Conservation (phyloP, 2,113 vertebrate species). For the Syngnathoides biaculeatus region DNA sequence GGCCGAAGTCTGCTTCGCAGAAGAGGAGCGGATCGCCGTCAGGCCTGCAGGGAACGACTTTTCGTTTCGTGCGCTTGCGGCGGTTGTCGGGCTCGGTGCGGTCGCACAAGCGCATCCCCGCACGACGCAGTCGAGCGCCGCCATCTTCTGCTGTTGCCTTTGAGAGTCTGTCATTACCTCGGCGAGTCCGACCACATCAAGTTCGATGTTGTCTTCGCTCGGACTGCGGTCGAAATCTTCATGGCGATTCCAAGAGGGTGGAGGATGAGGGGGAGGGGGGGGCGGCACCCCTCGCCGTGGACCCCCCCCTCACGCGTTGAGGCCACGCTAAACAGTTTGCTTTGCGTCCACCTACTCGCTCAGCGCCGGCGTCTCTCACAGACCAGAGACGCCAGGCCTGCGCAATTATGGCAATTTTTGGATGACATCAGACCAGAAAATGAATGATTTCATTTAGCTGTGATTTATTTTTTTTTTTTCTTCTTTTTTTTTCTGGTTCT, state of each 20-base stretch:
- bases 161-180: conserved; percentile 67
- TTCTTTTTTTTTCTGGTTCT: conserved; percentile 60
- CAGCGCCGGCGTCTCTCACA: conserved; percentile 54
- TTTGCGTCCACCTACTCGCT: conserved; percentile 52
- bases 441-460: conserved; percentile 71
- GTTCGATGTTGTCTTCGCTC: conserved; percentile 47
- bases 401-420: conserved; percentile 70
- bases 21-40: background rate
- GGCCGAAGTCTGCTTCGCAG: conserved; percentile 1
- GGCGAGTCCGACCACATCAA: conserved; percentile 62
- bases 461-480: conserved; percentile 54
- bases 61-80: conserved; percentile 36
- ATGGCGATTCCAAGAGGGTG: conserved; percentile 37
- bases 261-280: conserved; percentile 46
- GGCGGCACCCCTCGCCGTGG: conserved; percentile 12
- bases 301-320: conserved; percentile 17
- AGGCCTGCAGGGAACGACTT: background rate
- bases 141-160: conserved; percentile 47
- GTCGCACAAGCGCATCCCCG: conserved; percentile 58
- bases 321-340: conserved; percentile 32
- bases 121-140: conserved; percentile 54
- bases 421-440: conserved; percentile 75
- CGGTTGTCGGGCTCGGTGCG: conserved; percentile 22
- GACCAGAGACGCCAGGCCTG: conserved; percentile 64
- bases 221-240: conserved; percentile 37